A percentile compares a stretch with the other conserved stretches of the same genome.
Conservation (phyloP, 2,113 vertebrate genomes). For the Rhinogobius similis region DNA sequence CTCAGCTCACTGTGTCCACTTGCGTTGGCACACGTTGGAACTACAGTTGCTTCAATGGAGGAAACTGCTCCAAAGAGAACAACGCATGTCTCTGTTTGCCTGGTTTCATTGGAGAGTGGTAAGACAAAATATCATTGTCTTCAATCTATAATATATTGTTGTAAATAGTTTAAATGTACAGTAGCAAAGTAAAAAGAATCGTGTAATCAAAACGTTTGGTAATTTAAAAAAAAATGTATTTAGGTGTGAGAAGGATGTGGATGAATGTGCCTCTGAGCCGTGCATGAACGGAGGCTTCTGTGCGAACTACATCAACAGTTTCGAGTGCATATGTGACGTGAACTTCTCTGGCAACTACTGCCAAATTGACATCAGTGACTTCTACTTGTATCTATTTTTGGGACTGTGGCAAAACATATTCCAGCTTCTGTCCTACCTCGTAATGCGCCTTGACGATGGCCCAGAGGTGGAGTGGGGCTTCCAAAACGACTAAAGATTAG, state of each 20-base stretch:
- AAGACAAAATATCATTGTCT: constrained; percentile 5
- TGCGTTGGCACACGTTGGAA: constrained; percentile 82
- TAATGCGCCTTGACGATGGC: constrained; percentile 86
- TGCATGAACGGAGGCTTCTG: constrained; percentile 87
- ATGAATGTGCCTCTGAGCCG: constrained; percentile 84
- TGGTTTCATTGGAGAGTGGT: constrained; percentile 87
- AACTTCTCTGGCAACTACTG: constrained; percentile 84
- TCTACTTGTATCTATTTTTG: constrained; percentile 87
- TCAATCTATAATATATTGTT: neutral
- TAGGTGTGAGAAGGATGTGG: constrained; percentile 88
- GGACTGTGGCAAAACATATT: constrained; percentile 92
- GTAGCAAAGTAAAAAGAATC: neutral
- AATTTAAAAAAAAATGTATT: neutral
- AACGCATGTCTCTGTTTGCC: constrained; percentile 76
- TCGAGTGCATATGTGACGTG: constrained; percentile 84
- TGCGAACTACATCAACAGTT: constrained; percentile 80
- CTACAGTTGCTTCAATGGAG: constrained; percentile 87
- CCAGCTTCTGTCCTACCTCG: constrained; percentile 88
- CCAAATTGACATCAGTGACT: constrained; percentile 88
- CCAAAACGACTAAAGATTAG: constrained; percentile 44
- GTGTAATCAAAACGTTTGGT: neutral
- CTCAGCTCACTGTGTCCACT: constrained; percentile 75
- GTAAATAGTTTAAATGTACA: neutral
- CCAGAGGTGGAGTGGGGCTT: constrained; percentile 87
- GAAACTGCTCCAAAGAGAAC: constrained; percentile 78